phyloP scores from a whole-genome alignment of 2,888 invertebrate genomes.

The Pyrocoelia pectoralis region DNA sequence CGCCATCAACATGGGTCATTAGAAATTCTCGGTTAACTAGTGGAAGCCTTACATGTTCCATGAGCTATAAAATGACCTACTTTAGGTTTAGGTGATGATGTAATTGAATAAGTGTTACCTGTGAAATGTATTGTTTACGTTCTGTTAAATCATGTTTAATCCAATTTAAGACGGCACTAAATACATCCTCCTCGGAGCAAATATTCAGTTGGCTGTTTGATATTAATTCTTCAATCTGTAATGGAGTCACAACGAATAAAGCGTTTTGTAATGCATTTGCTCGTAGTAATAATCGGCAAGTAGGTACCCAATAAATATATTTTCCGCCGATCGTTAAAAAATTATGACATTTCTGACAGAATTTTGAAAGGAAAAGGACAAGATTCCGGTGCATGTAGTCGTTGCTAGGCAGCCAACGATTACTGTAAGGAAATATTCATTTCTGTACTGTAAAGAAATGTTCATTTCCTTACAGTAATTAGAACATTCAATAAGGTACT shows the following conservation, averaged over 20 bases:
- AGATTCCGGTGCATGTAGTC: too few species aligned
- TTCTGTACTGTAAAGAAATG: too few species aligned
- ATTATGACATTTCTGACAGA: too few species aligned
- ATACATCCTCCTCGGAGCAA: conserved; percentile 72
- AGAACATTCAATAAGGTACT: too few species aligned
- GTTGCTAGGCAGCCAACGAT: too few species aligned
- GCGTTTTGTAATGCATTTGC: too few species aligned
- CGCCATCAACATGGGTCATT: conserved; percentile 72
- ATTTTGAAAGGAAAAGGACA: too few species aligned
- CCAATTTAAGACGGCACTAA: conserved; percentile 72
- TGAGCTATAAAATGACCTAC: conserved; percentile 57
- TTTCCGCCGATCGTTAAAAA: too few species aligned
- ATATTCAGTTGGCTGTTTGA: conserved; percentile 73
- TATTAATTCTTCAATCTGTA: conserved; percentile 69
- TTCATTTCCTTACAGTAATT: too few species aligned
- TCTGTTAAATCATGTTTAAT: conserved; percentile 70
- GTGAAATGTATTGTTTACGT: conserved; percentile 66
- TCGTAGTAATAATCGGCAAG: too few species aligned
- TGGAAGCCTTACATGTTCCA: conserved; percentile 71
- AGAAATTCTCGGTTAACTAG: conserved; percentile 71
- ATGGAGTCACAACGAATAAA: conserved; percentile 4
- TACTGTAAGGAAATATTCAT: too few species aligned
- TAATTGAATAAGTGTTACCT: conserved; percentile 54
- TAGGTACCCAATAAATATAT: too few species aligned
- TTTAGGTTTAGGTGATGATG: not conserved